Evolutionary conservation across 1,140 invertebrate species (phyloP), one percentile per base, ranked within the genome.

Genomic region (Eriosoma lanigerum): DNA sequence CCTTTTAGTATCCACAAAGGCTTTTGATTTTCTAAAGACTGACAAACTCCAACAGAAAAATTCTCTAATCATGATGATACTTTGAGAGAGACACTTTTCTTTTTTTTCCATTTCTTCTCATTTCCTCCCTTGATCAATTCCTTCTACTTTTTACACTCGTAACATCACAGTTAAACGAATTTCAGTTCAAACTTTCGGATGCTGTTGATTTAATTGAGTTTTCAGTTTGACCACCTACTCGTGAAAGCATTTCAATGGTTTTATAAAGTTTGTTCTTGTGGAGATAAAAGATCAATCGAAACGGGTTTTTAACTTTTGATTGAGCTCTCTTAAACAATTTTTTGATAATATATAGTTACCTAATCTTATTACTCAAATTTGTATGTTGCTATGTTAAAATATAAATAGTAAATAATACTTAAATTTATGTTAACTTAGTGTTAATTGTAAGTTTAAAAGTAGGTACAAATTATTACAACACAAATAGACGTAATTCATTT

Each of bases 1-100:
- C 9, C 72, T 78, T 78, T 78, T 38, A 60, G 75, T 21, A 26
- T 26, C 54, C 24, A 78, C 75, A 78, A 78, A 78, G 56, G 15
- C 56, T 78, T 78, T 78, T 78, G 56, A 78, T 78, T 78, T 78
- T 78, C 75, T 78, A 78, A 78, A 62, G 75, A 78, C 56, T n/a
- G 75, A 26, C 52, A 60, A 78, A 62, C 75, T 78, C 56, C 24
- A 60, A 24, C 15, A 3, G 66, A 78, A 78, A 78, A 78, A 78
- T 78, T 78, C 56, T 78, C 52, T 78, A 78, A 78, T 78, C 75
- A 78, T 38, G 56, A 78, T 78, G 75, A 78, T 78, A 78, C 56
- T 56, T 58, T n/a, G 6, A 21, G 66, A 68, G 6, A 21, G 66
- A 68, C 66, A 68, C 56, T 24, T 17, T 60, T 62, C 56, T 46